Evolutionary conservation across 2,888 invertebrate species (phyloP).

Genomic region (Andrena camellia): DNA sequence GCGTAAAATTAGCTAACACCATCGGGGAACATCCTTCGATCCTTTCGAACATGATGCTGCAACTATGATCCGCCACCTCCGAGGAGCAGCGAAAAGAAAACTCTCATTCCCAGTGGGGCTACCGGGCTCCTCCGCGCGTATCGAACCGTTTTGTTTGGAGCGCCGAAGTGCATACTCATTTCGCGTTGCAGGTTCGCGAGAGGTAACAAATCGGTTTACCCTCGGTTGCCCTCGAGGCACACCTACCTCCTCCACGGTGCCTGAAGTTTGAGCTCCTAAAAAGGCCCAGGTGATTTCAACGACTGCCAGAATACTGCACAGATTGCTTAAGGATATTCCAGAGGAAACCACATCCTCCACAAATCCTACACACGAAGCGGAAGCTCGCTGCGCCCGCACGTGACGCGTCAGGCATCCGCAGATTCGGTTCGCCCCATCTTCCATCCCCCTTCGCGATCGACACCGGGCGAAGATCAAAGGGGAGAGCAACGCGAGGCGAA

Average conservation of each 20-base stretch:
- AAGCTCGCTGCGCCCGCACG: background rate
- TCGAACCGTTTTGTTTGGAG: slow-evolving; percentile 57
- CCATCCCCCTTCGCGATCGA: background rate
- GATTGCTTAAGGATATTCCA: too few species aligned
- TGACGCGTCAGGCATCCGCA: background rate
- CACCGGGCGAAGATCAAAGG: slow-evolving; percentile 15
- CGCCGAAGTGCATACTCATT: slow-evolving; percentile 60
- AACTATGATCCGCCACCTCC: slow-evolving; percentile 65
- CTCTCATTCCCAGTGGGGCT: slow-evolving; percentile 68
- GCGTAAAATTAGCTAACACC: slow-evolving; percentile 80
- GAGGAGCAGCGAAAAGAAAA: slow-evolving; percentile 52
- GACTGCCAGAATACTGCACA: background rate
- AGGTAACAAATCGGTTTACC: slow-evolving; percentile 36
- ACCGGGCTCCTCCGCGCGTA: slow-evolving; percentile 68
- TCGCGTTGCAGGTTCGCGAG: slow-evolving; percentile 17
- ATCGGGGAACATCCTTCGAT: slow-evolving; percentile 55
- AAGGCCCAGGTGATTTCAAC: too few species aligned
- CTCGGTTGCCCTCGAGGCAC: too few species aligned
- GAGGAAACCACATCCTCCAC: background rate
- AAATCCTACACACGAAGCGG: background rate
- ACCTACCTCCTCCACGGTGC: background rate
- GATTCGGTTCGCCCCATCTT: background rate
- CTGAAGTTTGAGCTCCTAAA: too few species aligned
- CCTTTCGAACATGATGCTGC: slow-evolving; percentile 76
- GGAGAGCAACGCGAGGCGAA: background rate